Evolutionary conservation across 2,888 invertebrate genomes (phyloP).

Genomic region (Drosophila helvetica): DNA sequence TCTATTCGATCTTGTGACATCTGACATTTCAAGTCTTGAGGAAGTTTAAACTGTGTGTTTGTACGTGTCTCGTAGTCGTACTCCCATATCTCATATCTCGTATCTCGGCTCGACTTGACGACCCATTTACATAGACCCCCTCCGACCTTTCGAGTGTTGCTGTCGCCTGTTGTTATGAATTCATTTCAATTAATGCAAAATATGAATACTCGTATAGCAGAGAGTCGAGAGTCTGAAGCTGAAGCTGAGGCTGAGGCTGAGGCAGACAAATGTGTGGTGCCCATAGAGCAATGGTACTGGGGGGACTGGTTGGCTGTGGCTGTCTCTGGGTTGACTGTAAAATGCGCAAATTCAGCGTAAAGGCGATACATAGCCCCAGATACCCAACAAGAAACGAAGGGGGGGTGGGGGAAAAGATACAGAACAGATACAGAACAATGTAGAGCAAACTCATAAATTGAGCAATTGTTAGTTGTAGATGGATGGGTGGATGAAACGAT

Average conservation of each 20-base stretch:
- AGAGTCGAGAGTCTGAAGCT: constrained; percentile 2
- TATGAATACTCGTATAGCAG: constrained; percentile 46
- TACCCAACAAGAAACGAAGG: background rate
- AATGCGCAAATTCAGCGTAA: constrained; percentile 59
- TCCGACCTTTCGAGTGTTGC: constrained; percentile 59
- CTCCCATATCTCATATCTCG: background rate
- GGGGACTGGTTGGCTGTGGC: too few relatives aligned
- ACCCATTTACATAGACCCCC: constrained; percentile 63
- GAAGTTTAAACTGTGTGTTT: background rate
- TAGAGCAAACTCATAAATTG: constrained; percentile 35
- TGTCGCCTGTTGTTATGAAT: constrained; percentile 61
- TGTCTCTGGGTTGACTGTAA: constrained; percentile 14
- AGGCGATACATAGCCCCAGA: constrained; percentile 8
- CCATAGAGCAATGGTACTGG: constrained; percentile 2
- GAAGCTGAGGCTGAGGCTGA: background rate
- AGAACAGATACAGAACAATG: constrained; percentile 1
- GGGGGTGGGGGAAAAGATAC: background rate
- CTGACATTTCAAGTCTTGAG: background rate
- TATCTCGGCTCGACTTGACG: constrained; percentile 15
- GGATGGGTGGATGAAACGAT: constrained; percentile 9
- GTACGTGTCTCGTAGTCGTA: too few relatives aligned
- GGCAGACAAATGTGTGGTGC: background rate
- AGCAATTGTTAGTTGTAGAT: constrained; percentile 34
- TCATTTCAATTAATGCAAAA: constrained; percentile 75
- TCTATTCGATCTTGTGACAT: background rate